A percentile compares a stretch with the other conserved stretches of the same genome.
Evolutionary conservation across 2,797 vertebrate species (phyloP).

Genomic region (Diceros bicornis): DNA sequence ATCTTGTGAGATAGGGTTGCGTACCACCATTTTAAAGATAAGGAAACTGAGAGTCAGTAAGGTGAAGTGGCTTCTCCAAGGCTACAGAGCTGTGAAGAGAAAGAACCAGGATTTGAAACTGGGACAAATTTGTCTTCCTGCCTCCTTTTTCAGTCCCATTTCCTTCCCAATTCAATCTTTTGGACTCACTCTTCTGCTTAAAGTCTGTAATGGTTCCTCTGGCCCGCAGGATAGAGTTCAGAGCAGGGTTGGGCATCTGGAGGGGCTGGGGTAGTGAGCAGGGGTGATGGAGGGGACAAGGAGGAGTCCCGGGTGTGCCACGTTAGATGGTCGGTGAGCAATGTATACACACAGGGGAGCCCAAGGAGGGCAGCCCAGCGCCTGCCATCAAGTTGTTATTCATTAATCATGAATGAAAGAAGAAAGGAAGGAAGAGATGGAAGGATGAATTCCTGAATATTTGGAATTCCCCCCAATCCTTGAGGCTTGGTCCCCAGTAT

Average conservation of each 20-base stretch:
- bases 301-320: accelerated
- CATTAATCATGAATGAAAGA: not conserved
- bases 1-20: not conserved
- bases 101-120: not conserved
- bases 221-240: not conserved
- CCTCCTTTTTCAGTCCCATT: not conserved
- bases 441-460: not conserved
- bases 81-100: not conserved
- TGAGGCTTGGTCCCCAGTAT: not conserved
- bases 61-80: not conserved
- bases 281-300: not conserved
- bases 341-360: accelerated
- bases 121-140: too few relatives aligned
- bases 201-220: not conserved
- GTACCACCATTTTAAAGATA: not conserved
- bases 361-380: not conserved
- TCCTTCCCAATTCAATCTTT: not conserved
- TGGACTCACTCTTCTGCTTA: not conserved
- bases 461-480: not conserved
- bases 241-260: not conserved
- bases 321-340: not conserved
- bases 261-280: not conserved
- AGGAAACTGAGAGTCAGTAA: not conserved
- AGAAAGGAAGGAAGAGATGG: not conserved
- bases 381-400: not conserved